Evolutionary conservation across 2,888 invertebrate species (phyloP), one percentile per base, ranked within the genome.

Genomic region (Nomada ferruginata): DNA sequence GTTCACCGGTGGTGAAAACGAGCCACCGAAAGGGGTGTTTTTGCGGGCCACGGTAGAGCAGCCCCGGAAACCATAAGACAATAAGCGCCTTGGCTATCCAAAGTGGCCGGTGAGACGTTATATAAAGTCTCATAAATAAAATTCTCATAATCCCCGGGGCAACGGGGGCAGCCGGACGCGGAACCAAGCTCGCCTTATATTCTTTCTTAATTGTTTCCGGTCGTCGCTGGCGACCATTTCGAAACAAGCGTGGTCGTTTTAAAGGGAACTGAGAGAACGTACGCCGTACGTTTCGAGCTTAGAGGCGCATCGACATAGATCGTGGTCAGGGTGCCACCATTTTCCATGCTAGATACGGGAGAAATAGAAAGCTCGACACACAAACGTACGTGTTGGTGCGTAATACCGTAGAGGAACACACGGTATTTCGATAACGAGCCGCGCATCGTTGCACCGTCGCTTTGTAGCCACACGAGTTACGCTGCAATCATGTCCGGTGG

Each of bases 101-200:
- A 84, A 82, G 83, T 86, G 83, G 84, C 77, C 77, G 81, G 85
- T 78, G 85, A 84, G 89, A 89, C 88, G 87, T 89, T 88, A 87
- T 89, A 88, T 88, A 86, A 88, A 89, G 87, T 89, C 90, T 90
- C 90, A 85, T 90, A 90, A 91, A 92, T 91, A 91, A 92, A 91
- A 91, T 90, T 89, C 89, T 83, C 87, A 85, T 90, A 89, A 79
- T 79, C 79, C 50, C 13, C 5, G 59, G 18, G 42, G 36, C n/a
- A 26, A 3, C 53, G 10, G 11, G 60, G 26, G 59, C 53, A 36
- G 36, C 60, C n/a, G 20, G 59, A 63, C 29, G 77, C 36, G 57
- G 42, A 50, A 29, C 26, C 52, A 7, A 9, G 68, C 47, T 52
- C 57, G 65, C 66, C 63, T 72, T 71, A 55, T 76, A 60, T 76